Conservation (phyloP, 2,113 vertebrate genomes). For the Myotis brandtii region DNA sequence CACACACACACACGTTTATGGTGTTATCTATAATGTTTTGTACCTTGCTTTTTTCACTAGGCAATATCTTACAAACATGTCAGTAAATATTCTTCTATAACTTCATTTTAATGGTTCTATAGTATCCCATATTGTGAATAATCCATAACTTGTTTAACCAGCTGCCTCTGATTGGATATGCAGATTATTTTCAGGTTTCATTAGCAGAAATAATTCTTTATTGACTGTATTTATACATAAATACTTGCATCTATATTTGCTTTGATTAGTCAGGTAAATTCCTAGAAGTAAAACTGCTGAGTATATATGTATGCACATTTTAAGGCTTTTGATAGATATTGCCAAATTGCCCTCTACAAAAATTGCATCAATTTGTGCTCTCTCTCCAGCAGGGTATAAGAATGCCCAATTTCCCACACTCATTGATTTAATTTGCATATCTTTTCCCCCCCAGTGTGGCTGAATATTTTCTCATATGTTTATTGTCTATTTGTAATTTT, state of each 20-base stretch:
- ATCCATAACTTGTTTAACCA: slow-evolving; percentile 46
- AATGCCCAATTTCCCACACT: slow-evolving; percentile 57
- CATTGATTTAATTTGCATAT: slow-evolving; percentile 73
- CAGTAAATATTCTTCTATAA: slow-evolving; percentile 45
- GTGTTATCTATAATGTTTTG: not conserved
- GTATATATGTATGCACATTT: not conserved
- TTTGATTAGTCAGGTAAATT: slow-evolving; percentile 56
- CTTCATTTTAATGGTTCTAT: slow-evolving; percentile 33
- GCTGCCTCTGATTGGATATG: slow-evolving; percentile 35
- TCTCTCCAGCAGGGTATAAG: not conserved
- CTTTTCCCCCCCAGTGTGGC: slow-evolving; percentile 43
- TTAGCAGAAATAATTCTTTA: slow-evolving; percentile 56
- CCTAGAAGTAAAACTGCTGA: slow-evolving; percentile 60
- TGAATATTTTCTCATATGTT: slow-evolving; percentile 63
- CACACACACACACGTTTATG: not conserved
- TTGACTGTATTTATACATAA: slow-evolving; percentile 43
- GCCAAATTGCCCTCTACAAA: slow-evolving; percentile 58
- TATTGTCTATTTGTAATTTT: slow-evolving; percentile 73
- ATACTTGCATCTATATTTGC: slow-evolving; percentile 54
- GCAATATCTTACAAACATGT: not conserved
- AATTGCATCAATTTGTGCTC: not conserved
- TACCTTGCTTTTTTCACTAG: not conserved
- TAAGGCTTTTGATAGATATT: slow-evolving; percentile 60
- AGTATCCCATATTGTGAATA: not conserved
- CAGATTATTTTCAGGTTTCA: slow-evolving; percentile 62